Evolutionary conservation across 2,888 invertebrate genomes (phyloP).

Genomic region (Cataglyphis altisquamis): DNA sequence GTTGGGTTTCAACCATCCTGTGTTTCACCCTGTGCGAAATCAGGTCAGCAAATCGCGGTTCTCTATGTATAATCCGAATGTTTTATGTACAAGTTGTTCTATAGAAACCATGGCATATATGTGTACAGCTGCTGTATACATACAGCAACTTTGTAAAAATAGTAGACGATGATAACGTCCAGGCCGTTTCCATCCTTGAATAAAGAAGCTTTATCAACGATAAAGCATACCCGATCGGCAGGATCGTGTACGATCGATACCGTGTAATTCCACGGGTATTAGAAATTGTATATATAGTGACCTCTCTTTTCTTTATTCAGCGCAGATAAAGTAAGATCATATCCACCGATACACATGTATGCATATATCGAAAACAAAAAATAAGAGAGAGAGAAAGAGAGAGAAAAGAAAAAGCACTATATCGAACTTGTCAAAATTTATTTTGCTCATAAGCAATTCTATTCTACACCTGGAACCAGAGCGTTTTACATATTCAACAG

Average conservation of each 20-base stretch:
- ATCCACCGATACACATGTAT: background rate
- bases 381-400: background rate
- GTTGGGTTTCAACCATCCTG: conserved; percentile 29
- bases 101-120: conserved; percentile 16
- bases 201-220: conserved; percentile 48
- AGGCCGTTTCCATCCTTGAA: background rate
- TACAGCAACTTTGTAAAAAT: conserved; percentile 31
- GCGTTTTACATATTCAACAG: background rate
- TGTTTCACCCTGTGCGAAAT: conserved; percentile 17
- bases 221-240: background rate
- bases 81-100: conserved; percentile 12
- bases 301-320: conserved; percentile 3
- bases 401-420: background rate
- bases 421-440: conserved; percentile 14
- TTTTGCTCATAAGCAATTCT: conserved; percentile 25
- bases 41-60: conserved; percentile 21
- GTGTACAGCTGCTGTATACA: conserved; percentile 3
- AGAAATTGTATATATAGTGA: conserved; percentile 9
- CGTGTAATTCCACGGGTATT: conserved; percentile 45
- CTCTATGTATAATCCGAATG: conserved; percentile 16
- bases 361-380: background rate
- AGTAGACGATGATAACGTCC: background rate
- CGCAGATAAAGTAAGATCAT: too few species aligned
- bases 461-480: background rate
- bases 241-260: conserved; percentile 33